Percentiles rank a stretch among this genome's conserved stretches.
phyloP scores from a whole-genome alignment of 2,888 invertebrate genomes.

The Nemotelus nigrinus region DNA sequence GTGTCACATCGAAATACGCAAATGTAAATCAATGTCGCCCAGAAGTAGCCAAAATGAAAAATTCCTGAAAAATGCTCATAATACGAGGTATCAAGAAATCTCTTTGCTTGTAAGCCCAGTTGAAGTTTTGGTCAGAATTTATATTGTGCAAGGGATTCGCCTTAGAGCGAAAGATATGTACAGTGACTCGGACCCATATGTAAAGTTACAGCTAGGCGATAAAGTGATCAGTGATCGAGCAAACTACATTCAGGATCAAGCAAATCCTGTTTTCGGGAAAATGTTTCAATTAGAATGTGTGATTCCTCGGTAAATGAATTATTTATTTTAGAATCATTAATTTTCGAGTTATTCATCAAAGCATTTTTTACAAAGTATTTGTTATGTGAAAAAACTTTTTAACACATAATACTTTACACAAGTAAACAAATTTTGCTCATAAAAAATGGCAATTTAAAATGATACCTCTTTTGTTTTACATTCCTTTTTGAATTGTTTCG shows the following conservation, averaged over 20 bases:
- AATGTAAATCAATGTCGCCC: constrained; percentile 1
- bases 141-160: constrained; percentile 77
- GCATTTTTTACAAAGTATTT: neutral
- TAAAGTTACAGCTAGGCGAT: constrained; percentile 75
- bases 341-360: neutral
- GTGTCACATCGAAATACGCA: constrained; percentile 47
- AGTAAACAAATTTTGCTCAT: too few species aligned
- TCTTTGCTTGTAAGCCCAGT: constrained; percentile 54
- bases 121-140: constrained; percentile 72
- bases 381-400: constrained; percentile 30
- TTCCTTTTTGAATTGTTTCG: too few species aligned
- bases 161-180: constrained; percentile 76
- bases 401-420: too few species aligned
- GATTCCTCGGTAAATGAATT: constrained; percentile 56
- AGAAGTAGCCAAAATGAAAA: constrained; percentile 4
- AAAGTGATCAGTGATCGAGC: constrained; percentile 74
- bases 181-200: constrained; percentile 82
- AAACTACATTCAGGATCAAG: constrained; percentile 75
- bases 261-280: constrained; percentile 87
- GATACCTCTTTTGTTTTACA: too few species aligned
- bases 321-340: neutral
- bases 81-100: constrained; percentile 49
- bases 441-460: too few species aligned
- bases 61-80: constrained; percentile 30
- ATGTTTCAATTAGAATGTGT: constrained; percentile 64